Evolutionary conservation across 2,113 vertebrate species (phyloP).

Genomic region (Quiscalus mexicanus): DNA sequence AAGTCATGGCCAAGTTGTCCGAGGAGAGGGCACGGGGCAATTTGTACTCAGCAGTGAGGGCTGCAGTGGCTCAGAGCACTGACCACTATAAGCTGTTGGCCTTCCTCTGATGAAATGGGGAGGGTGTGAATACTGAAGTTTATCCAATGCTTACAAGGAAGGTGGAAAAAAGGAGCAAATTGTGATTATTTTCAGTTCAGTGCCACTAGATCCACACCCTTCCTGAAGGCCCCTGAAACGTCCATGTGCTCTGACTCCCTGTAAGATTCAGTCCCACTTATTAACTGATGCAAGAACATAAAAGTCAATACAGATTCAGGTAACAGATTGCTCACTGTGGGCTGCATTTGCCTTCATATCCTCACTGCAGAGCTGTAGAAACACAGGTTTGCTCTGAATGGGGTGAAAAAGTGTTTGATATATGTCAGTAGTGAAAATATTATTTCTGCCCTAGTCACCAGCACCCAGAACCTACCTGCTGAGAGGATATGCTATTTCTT

Average conservation of each 20-base stretch:
- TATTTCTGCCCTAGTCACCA: neutral
- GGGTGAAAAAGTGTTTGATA: neutral
- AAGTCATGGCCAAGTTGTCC: accelerated
- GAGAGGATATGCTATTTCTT: neutral
- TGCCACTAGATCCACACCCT: neutral
- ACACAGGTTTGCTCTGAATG: neutral
- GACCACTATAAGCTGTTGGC: neutral
- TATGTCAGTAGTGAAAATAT: neutral
- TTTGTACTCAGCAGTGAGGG: neutral
- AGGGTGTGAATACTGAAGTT: neutral
- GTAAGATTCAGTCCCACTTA: neutral
- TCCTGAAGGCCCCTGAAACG: neutral
- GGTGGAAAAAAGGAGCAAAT: neutral
- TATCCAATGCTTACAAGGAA: neutral
- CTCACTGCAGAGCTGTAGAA: neutral
- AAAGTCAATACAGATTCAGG: neutral
- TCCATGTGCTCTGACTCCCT: neutral
- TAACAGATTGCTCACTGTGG: neutral
- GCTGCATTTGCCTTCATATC: neutral
- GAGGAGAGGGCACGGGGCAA: neutral
- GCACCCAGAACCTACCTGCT: neutral
- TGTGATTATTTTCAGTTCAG: neutral
- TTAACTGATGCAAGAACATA: neutral
- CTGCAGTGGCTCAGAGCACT: neutral
- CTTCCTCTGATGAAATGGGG: neutral